Evolutionary conservation across 2,888 invertebrate genomes (phyloP).

Genomic region (Teleogryllus oceanicus): DNA sequence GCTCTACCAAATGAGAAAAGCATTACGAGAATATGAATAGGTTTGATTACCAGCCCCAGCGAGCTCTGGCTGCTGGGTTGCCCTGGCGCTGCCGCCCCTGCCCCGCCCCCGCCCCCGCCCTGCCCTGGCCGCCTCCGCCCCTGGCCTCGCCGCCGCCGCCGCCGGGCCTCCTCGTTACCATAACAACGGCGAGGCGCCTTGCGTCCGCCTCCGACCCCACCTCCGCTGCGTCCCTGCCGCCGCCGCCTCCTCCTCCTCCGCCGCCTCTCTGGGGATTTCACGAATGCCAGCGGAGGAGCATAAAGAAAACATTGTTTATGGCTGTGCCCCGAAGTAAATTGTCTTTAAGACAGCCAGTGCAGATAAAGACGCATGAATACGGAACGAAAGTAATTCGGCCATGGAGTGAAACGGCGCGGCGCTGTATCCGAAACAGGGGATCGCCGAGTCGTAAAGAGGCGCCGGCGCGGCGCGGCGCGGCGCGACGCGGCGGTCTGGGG

Average conservation of each 20-base stretch:
- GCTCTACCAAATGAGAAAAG: slow-evolving; percentile 35
- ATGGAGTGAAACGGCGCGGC: neutral
- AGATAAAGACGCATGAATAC: slow-evolving; percentile 18
- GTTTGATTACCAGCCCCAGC: slow-evolving; percentile 33
- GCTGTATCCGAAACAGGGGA: neutral
- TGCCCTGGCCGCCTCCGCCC: no score
- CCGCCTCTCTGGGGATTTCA: neutral
- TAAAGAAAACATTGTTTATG: slow-evolving; percentile 23
- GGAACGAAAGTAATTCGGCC: slow-evolving; percentile 18
- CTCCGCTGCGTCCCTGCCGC: neutral
- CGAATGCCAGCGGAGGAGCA: slow-evolving; percentile 12
- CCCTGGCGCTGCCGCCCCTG: neutral
- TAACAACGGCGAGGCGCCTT: slow-evolving; percentile 25
- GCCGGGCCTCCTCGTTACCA: slow-evolving; percentile 25
- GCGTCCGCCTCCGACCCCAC: neutral
- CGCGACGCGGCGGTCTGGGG: neutral
- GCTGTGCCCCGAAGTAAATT: slow-evolving; percentile 21
- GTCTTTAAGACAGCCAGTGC: slow-evolving; percentile 22
- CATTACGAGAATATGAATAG: slow-evolving; percentile 36
- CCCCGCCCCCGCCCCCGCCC: neutral
- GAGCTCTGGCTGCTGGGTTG: slow-evolving; percentile 23
- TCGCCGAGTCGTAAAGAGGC: neutral
- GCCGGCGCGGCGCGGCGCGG: neutral
- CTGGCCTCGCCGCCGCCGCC: neutral
- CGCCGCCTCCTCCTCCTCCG: neutral